Conservation (phyloP, 2,113 vertebrate species). For the Malurus elegans region DNA sequence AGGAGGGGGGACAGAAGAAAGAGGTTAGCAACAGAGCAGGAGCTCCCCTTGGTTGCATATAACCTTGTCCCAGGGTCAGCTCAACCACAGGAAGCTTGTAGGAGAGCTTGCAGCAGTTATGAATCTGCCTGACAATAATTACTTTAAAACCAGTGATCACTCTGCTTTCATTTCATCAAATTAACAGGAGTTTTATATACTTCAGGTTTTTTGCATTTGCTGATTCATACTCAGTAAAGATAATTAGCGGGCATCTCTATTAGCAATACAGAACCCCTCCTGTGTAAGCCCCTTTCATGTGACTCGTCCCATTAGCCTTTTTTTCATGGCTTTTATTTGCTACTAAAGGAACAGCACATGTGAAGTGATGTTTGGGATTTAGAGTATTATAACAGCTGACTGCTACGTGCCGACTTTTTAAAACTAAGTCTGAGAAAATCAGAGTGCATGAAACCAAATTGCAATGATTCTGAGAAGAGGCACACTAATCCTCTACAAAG, state of each 20-base stretch:
- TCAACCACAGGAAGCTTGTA: not conserved
- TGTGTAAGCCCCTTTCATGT: not conserved
- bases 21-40: not conserved
- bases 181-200: not conserved
- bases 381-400: not conserved
- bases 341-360: not conserved
- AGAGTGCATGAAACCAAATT: not conserved
- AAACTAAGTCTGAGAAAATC: conserved; percentile 16
- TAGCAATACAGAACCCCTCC: not conserved
- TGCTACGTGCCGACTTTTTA: not conserved
- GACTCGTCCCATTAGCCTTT: not conserved
- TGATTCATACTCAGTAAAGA: not conserved
- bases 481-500: conserved; percentile 11
- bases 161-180: not conserved
- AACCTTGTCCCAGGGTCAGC: not conserved
- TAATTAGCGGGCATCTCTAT: not conserved
- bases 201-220: not conserved
- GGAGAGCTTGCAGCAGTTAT: not conserved
- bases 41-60: not conserved
- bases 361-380: conserved; percentile 4
- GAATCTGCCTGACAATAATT: not conserved
- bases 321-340: not conserved
- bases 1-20: not conserved
- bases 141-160: not conserved
- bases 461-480: not conserved